These are phyloP conservation scores for Strongylocentrotus purpuratus DNA, from an alignment of 35 echinoderm and acorn worm genomes.

Conservation along the genomic window DNA sequence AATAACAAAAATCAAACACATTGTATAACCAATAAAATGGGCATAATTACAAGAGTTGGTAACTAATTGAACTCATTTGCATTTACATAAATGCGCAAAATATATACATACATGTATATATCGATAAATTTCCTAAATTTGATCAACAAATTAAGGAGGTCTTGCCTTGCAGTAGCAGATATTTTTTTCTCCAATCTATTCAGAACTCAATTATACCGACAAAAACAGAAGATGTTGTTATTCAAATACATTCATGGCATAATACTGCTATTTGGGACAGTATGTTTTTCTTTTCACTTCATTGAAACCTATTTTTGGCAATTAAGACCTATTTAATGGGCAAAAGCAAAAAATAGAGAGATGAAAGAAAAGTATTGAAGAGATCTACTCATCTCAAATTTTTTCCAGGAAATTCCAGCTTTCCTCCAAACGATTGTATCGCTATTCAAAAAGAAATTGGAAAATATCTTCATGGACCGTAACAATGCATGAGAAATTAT, in stretches of 20 bases:
- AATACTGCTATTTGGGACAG: background rate
- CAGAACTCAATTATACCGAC: too few relatives aligned
- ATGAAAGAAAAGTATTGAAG: background rate
- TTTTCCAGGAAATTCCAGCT: slow-evolving; percentile 10
- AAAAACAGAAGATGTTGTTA: background rate
- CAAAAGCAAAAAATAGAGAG: too few relatives aligned
- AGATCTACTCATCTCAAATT: too few relatives aligned
- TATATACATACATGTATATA: background rate
- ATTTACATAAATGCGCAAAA: background rate
- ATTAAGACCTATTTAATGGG: too few relatives aligned
- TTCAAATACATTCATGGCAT: background rate
- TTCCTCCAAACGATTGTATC: background rate
- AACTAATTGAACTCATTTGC: background rate
- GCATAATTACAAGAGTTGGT: background rate
- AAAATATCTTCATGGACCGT: background rate
- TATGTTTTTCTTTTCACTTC: background rate
- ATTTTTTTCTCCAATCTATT: background rate
- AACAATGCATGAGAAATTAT: background rate
- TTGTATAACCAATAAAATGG: background rate
- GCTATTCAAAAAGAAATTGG: background rate
- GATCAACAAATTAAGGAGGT: background rate
- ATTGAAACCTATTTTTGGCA: background rate
- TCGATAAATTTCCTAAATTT: background rate
- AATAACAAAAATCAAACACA: background rate
- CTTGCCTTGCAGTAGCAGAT: background rate